Evolutionary conservation across 2,888 invertebrate species (phyloP).

Genomic region (Meta bourneti): DNA sequence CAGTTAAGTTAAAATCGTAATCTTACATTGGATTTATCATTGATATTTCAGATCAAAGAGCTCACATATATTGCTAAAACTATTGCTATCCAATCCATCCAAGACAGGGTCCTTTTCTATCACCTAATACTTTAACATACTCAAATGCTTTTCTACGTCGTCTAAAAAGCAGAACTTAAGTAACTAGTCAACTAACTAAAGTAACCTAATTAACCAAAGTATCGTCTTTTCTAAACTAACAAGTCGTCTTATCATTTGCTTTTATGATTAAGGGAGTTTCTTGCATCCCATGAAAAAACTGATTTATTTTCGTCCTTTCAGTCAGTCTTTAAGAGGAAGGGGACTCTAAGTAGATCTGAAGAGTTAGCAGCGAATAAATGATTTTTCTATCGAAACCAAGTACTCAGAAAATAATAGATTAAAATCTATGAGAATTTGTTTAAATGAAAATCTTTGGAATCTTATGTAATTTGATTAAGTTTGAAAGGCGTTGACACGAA

Average conservation of each 20-base stretch:
- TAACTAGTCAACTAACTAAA: not conserved
- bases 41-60: no score
- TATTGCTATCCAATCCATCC: no score
- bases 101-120: no score
- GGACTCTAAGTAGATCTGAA: not conserved
- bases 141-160: not conserved
- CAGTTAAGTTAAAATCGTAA: no score
- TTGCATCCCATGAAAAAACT: not conserved
- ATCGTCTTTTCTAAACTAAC: constrained; percentile 1
- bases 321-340: not conserved
- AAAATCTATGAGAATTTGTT: not conserved
- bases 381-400: not conserved
- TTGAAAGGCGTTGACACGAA: not conserved
- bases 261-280: not conserved
- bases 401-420: not conserved
- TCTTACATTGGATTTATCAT: no score
- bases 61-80: no score
- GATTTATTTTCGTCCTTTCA: not conserved
- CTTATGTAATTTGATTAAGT: not conserved
- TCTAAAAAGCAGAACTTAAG: not conserved
- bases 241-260: not conserved
- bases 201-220: not conserved
- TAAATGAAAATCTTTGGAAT: not conserved
- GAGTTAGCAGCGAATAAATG: not conserved
- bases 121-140: not conserved